Evolutionary conservation across 2,113 vertebrate genomes (phyloP).

Genomic region (Ammodytes dubius): DNA sequence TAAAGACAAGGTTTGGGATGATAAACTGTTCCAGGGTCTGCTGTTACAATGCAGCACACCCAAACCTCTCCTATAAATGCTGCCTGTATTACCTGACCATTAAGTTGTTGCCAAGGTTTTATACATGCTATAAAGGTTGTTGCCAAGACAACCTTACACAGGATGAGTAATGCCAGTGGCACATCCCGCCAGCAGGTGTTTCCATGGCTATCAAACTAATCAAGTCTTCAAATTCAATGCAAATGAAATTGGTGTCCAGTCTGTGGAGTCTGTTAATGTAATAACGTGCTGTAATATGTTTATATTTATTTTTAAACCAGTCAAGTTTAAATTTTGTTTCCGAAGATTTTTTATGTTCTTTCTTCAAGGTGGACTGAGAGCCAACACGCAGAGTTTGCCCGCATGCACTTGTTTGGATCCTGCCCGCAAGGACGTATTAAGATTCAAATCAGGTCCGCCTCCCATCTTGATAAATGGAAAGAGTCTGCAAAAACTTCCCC

Average conservation of each 20-base stretch:
- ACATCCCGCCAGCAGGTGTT: neutral
- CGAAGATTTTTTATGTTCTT: neutral
- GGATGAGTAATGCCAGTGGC: slow-evolving; percentile 10
- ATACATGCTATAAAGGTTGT: slow-evolving; percentile 34
- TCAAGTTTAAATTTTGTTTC: neutral
- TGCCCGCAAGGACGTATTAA: slow-evolving; percentile 67
- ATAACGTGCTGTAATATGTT: no score
- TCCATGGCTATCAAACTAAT: slow-evolving; percentile 9
- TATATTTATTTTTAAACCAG: no score
- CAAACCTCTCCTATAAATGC: neutral
- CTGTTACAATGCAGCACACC: neutral
- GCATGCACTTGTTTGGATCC: slow-evolving; percentile 56
- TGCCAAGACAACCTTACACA: slow-evolving; percentile 36
- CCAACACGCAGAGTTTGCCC: slow-evolving; percentile 68
- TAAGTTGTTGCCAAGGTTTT: slow-evolving; percentile 34
- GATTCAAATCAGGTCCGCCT: slow-evolving; percentile 75
- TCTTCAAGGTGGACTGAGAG: slow-evolving; percentile 10
- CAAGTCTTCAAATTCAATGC: neutral
- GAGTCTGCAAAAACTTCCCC: slow-evolving; percentile 78
- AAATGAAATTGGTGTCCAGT: neutral
- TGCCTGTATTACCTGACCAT: slow-evolving; percentile 13
- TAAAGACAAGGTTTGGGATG: slow-evolving; percentile 24
- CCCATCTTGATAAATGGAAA: slow-evolving; percentile 80
- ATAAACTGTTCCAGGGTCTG: slow-evolving; percentile 21
- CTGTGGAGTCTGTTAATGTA: no score